Evolutionary conservation across 2,888 invertebrate species (phyloP), one percentile per base, ranked within the genome.

Genomic region (Stictocephala bisonia): DNA sequence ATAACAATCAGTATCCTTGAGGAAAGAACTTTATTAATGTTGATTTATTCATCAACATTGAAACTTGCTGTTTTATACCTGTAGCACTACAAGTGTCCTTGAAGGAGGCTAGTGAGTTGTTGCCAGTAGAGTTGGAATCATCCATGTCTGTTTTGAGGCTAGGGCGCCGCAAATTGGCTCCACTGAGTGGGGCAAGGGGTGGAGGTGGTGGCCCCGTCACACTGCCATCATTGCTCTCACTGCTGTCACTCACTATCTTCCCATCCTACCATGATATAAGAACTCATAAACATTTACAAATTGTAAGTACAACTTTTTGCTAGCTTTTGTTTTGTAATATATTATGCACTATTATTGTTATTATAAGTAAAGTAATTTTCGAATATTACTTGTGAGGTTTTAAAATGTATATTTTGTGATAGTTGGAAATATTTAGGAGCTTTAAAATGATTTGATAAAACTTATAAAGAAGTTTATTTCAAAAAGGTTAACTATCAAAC

Each of bases 61-160:
- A 13, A 44, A 18, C 18, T 3, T 44, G 6, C n/a, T 24, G 53
- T 9, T 27, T 68, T 53, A 31, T 64, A 75, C 80, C 79, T 11
- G 75, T 72, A 64, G 78, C 79, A 64, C 78, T 76, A 29, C 78
- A 75, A 29, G 77, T 80, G 75, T 85, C 85, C 24, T 85, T 82
- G 74, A 88, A 88, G 1, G 88, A 88, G 9, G 88, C 87, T 40
- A 88, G 78, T 1, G 88, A 89, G 82, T 88, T 68, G 68, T 68
- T 88, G 79, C 88, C 88, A 3, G 85, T 85, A 2, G 86, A 86
- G 80, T 85, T 84, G 73, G 85, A 85, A 77, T 86, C 86, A 75
- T 86, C 86, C 51, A 83, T 83, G 31, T 84, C 85, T 56, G 82
- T 77, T 3, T 81, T 78, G 15, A 74, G 66, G 40, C 75, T 77